Conservation (phyloP, 2,888 invertebrate genomes). For the Morinoia aosen region DNA sequence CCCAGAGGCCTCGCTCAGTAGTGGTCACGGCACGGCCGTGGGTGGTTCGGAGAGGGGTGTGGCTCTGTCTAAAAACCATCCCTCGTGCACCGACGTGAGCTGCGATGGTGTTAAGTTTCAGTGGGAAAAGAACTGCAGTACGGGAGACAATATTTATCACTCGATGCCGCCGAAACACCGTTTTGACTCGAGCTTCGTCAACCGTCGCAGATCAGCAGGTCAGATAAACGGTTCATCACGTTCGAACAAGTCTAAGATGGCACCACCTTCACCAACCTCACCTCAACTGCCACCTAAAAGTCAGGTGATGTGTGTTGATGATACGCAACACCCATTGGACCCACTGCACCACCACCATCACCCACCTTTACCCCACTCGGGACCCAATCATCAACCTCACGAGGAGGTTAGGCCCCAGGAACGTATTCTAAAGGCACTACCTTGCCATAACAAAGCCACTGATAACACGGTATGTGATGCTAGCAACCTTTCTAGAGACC, state of each 20-base stretch:
- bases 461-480: too few relatives aligned
- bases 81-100: neutral
- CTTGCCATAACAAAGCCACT: neutral
- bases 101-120: neutral
- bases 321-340: neutral
- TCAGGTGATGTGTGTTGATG: neutral
- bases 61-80: neutral
- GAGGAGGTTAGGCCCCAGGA: neutral
- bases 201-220: conserved; percentile 31
- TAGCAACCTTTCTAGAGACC: neutral
- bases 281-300: neutral
- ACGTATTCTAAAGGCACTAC: neutral
- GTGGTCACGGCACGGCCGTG: neutral
- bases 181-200: neutral
- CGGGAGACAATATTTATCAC: neutral
- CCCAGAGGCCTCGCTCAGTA: neutral
- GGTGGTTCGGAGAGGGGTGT: neutral
- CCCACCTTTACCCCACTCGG: neutral
- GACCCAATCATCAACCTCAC: neutral
- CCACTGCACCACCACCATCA: neutral
- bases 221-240: neutral
- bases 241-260: conserved; percentile 21
- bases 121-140: neutral
- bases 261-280: neutral
- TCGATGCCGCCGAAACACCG: neutral